Evolutionary conservation across 1,140 invertebrate species (phyloP), one percentile per base, ranked within the genome.

Genomic region (Helicorthomorpha holstii): DNA sequence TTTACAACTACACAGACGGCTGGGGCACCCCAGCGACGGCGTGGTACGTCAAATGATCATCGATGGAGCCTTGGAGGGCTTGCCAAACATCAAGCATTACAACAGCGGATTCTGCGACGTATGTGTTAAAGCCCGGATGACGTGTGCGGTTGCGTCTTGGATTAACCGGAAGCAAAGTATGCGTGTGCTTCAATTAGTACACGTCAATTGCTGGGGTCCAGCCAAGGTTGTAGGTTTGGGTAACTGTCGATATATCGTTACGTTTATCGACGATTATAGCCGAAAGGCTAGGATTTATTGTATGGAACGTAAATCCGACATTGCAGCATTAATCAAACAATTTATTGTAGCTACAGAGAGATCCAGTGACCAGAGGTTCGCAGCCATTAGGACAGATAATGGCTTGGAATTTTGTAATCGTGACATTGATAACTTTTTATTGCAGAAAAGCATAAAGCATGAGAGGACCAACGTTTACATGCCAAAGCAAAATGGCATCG

Each of bases 401-500:
- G 52, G 54, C 19, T 0, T 50, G 23, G 43, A 56, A 53, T 53
- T 53, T 42, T 54, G 54, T 22, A 24, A 46, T 46, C 38, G 52
- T 34, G 26, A 46, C 34, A 50, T 60, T 49, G 14, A 27, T 3
- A 44, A 50, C 1, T 53, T 49, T 46, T 52, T 61, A 16, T 27
- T 38, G 27, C 14, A 44, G 3, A 12, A 56, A 25, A 57, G 54
- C 25, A 60, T 60, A 22, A 27, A 50, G 21, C 57, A 60, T 45
- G 44, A 61, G 44, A 27, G 24, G 16, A 60, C 59, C 3, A 49
- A 57, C 16, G 50, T 47, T 25, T 57, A 61, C 43, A 57, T 49
- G 1, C 57, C 59, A 3, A 41, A 60, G 48, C 56, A 60, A 34
- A 60, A 60, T 46, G 59, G 59, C 29, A 50, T 61, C 12, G 57